phyloP scores from a whole-genome alignment of 2,113 vertebrate genomes.

The Rallus limicola region DNA sequence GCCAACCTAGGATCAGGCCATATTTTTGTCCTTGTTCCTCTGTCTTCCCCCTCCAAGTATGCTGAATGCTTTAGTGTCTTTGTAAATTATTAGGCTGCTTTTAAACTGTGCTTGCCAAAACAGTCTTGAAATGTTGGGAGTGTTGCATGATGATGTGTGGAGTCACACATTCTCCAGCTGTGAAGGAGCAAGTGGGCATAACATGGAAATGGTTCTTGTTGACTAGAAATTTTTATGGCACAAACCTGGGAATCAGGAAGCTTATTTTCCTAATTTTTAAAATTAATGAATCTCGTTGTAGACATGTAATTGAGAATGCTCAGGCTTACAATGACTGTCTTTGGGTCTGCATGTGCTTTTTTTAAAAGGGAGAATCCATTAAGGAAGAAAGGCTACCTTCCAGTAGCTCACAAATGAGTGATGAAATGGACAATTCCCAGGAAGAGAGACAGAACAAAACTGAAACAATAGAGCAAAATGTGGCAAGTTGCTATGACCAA shows the following conservation, averaged over 20 bases:
- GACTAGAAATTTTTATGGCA: not conserved
- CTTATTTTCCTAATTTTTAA: not conserved
- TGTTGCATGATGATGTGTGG: not conserved
- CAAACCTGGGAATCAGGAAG: not conserved
- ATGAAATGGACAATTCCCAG: conserved; percentile 70
- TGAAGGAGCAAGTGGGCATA: not conserved
- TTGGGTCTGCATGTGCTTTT: not conserved
- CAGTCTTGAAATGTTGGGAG: not conserved
- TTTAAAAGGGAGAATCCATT: conserved; percentile 7
- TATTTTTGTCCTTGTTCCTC: not conserved
- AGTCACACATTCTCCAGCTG: not conserved
- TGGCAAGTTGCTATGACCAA: conserved; percentile 73
- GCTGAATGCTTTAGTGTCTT: not conserved
- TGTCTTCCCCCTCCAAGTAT: not conserved
- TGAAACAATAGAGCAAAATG: conserved; percentile 65
- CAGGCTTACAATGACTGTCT: not conserved
- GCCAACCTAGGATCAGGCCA: not conserved
- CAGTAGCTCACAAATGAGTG: conserved; percentile 71
- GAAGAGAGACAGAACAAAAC: conserved; percentile 12
- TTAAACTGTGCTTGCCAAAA: not conserved
- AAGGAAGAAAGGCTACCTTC: conserved; percentile 53
- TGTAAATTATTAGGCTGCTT: not conserved
- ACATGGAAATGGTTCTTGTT: not conserved
- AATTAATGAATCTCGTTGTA: not conserved
- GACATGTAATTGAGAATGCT: not conserved